phyloP scores from a whole-genome alignment of 2,888 invertebrate genomes.

The Hyposoter dolosus region DNA sequence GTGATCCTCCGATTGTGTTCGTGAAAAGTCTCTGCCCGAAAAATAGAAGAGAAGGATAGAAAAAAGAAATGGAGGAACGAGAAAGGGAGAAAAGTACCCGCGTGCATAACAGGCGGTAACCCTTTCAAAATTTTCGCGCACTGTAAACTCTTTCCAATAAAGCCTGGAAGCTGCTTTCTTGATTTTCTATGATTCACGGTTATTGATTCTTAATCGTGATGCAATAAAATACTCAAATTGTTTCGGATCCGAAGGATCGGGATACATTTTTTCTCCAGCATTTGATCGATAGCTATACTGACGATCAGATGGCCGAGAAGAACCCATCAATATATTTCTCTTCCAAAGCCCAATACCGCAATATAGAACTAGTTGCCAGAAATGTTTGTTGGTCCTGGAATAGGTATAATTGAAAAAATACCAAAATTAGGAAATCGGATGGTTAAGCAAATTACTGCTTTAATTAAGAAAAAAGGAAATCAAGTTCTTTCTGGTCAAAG shows the following conservation, averaged over 20 bases:
- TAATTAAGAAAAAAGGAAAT: neutral
- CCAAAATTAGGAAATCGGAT: neutral
- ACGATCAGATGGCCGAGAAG: too few relatives aligned
- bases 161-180: neutral
- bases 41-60: neutral
- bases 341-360: too few relatives aligned
- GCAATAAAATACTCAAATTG: neutral
- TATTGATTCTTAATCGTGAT: neutral
- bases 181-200: neutral
- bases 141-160: neutral
- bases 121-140: slow-evolving; percentile 54
- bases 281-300: too few relatives aligned
- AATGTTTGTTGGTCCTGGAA: too few relatives aligned
- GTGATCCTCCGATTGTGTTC: slow-evolving; percentile 64
- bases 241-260: too few relatives aligned
- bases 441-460: neutral
- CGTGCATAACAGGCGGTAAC: slow-evolving; percentile 71
- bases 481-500: neutral
- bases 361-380: too few relatives aligned
- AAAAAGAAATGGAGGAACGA: slow-evolving; percentile 4
- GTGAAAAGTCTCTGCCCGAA: slow-evolving; percentile 30
- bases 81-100: slow-evolving; percentile 42
- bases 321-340: too few relatives aligned
- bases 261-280: too few relatives aligned
- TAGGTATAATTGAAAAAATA: neutral